phyloP scores from a whole-genome alignment of 1,140 invertebrate species.

The Drosophila lini region DNA sequence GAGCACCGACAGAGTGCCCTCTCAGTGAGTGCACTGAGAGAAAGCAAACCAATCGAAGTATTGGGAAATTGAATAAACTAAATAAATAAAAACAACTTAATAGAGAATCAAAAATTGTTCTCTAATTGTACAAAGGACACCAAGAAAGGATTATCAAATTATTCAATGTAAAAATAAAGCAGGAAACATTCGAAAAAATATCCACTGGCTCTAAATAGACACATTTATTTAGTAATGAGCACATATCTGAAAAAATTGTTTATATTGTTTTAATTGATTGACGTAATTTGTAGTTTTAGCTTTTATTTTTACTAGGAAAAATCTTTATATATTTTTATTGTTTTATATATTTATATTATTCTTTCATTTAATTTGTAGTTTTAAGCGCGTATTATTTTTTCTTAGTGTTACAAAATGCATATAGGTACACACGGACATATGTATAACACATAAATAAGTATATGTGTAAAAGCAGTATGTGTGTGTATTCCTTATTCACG shows the following conservation, averaged over 20 bases:
- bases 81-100: neutral
- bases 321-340: neutral
- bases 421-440: constrained; percentile 1
- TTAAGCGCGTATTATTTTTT: neutral
- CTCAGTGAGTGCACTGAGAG: constrained; percentile 1
- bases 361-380: neutral
- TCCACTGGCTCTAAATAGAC: neutral
- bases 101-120: neutral
- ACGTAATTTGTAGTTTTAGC: neutral
- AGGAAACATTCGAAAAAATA: no score
- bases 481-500: constrained; percentile 25
- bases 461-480: neutral
- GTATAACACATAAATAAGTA: neutral
- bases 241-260: neutral
- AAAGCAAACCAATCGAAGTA: neutral
- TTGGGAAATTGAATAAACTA: neutral
- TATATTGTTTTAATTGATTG: neutral
- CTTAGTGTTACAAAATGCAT: constrained; percentile 12
- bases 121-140: neutral
- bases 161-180: neutral
- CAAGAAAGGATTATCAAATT: neutral
- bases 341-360: neutral
- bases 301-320: no score
- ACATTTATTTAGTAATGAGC: neutral
- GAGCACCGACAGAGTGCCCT: constrained; percentile 1